Conservation (phyloP, 2,888 invertebrate species). For the Ormia ochracea region DNA sequence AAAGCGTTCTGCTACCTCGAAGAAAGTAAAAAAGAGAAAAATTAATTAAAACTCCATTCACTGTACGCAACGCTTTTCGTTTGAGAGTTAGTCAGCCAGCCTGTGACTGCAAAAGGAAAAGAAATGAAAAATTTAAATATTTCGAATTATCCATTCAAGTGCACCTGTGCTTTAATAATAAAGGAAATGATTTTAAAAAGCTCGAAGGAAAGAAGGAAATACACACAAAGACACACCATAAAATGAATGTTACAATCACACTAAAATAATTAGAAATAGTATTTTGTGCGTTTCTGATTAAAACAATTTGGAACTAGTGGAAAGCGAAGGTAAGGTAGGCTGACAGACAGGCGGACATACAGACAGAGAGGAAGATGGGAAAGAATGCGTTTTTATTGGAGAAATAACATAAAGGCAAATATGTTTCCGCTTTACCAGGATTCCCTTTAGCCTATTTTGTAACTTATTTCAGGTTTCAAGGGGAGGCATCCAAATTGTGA, state of each 20-base stretch:
- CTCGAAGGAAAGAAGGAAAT: constrained; percentile 10
- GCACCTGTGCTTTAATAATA: constrained; percentile 55
- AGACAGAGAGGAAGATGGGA: too few species aligned
- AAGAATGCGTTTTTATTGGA: too few species aligned
- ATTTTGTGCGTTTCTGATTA: not conserved
- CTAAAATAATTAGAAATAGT: not conserved
- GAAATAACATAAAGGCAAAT: too few species aligned
- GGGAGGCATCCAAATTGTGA: too few species aligned
- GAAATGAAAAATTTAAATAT: constrained; percentile 47
- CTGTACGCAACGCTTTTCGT: constrained; percentile 27
- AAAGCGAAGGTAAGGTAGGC: not conserved
- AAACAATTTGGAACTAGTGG: not conserved
- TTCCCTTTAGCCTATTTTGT: too few species aligned
- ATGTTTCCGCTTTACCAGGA: too few species aligned
- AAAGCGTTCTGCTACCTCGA: not conserved
- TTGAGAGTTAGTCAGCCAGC: not conserved
- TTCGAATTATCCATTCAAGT: constrained; percentile 56
- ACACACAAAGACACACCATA: not conserved
- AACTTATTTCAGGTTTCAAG: too few species aligned
- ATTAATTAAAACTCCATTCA: constrained; percentile 45
- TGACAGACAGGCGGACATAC: not conserved
- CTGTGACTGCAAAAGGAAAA: constrained; percentile 32
- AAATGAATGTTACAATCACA: not conserved
- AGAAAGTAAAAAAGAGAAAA: not conserved
- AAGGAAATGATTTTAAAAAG: constrained; percentile 36